Conservation (phyloP, 2,888 invertebrate species). For the Stenchaetothrips biformis region DNA sequence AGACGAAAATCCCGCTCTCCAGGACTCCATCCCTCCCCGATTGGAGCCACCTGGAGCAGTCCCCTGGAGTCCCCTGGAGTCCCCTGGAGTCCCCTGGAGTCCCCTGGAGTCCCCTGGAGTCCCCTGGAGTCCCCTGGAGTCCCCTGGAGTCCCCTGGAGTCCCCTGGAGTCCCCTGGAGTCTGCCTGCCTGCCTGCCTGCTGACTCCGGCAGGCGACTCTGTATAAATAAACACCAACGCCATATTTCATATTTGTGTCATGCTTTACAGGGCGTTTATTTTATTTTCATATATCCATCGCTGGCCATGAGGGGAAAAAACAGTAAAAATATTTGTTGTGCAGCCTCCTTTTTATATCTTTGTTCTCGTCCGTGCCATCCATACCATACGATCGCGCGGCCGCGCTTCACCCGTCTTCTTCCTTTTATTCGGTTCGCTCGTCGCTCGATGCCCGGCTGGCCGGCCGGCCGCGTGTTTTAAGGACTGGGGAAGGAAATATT, state of each 20-base stretch:
- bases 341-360: not conserved
- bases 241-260: slow-evolving; percentile 22
- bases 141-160: too few relatives aligned
- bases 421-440: not conserved
- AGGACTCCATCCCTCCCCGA: not conserved
- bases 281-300: slow-evolving; percentile 25
- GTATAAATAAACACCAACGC: slow-evolving; percentile 18
- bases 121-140: too few relatives aligned
- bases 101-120: not conserved
- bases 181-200: too few relatives aligned
- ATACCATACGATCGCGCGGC: not conserved
- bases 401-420: not conserved
- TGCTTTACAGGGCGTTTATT: slow-evolving; percentile 19
- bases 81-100: too few relatives aligned
- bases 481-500: slow-evolving; percentile 22
- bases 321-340: slow-evolving; percentile 10
- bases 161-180: too few relatives aligned
- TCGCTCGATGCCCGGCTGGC: not conserved
- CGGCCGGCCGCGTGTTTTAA: not conserved
- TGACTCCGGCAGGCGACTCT: not conserved
- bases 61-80: too few relatives aligned
- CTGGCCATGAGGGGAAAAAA: not conserved
- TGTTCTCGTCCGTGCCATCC: not conserved
- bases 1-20: not conserved
- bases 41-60: not conserved